Base-by-base conservation (phyloP, 2,888 invertebrate genomes). In the Leptinotarsa rubiginosa region DNA sequence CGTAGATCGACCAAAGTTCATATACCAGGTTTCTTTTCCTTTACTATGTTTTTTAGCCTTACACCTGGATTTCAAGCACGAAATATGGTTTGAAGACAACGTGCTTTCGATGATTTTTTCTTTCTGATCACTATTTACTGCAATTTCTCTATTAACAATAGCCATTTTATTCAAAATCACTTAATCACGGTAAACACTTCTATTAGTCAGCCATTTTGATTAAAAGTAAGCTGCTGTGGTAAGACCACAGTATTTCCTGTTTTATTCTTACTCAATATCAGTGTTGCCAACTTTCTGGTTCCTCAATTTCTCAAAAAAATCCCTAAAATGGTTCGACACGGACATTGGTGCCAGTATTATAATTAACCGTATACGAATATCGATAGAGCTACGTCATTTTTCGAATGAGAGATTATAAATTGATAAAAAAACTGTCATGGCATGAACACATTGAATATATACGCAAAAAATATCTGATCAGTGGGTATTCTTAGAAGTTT, bases 141-240 rank as follows among this genome's bases (percentile, higher is more conserved):
- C 41, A 66, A 66, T 66, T 69, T 56, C 76, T 54, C 62, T 68
- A 73, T 72, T 67, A 47, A 76, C 66, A 76, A 52, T 70, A 75
- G 78, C 78, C 78, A 78, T 78, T 78, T 76, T 78, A 65, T 69
- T 49, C 41, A 65, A 31, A 68, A 70, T 64, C 41, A 72, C 66
- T 70, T 31, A 54, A 71, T 69, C 68, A 66, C 20, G 47, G 15
- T 65, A 75, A 72, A 65, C 52, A 75, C 75, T 69, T 72, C 66
- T 54, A 47, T 54, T 72, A 78, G 20, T 62, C 76, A 75, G 74
- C 78, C 78, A 78, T 78, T 75, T 78, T 78, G 74, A 72, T 31
- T 62, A 47, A 62, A 65, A 75, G 13, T 70, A 7, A 31, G 7
- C 1, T 31, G 7, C 31, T 31, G 31, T 7, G 31, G 4, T 1